These are phyloP conservation scores for Bombus balteatus DNA, from an alignment of 1,140 invertebrate genomes.

Conservation along the genomic window DNA sequence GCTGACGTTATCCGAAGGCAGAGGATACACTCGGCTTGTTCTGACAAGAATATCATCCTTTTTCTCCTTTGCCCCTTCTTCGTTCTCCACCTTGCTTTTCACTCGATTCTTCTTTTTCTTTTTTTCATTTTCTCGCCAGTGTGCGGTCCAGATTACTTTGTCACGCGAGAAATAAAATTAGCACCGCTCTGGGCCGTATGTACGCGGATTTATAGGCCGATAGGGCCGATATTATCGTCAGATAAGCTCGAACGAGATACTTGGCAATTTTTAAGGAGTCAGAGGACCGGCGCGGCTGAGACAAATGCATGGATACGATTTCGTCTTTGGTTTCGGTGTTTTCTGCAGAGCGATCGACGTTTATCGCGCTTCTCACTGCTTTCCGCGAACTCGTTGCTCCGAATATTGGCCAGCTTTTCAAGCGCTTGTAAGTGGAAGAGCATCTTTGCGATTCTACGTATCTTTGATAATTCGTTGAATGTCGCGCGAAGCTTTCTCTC, in stretches of 20 bases:
- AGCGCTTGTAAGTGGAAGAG: no score
- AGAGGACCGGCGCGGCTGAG: no score
- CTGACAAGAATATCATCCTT: background rate
- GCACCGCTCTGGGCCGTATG: background rate
- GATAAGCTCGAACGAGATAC: slow-evolving; percentile 26
- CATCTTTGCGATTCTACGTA: background rate
- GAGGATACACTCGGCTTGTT: slow-evolving; percentile 33
- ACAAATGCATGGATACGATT: background rate
- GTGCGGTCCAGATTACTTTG: slow-evolving; percentile 66
- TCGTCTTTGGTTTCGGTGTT: background rate
- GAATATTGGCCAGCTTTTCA: background rate
- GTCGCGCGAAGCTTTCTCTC: background rate
- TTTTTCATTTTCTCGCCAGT: slow-evolving; percentile 30
- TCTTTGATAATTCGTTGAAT: accelerated
- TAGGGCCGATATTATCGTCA: slow-evolving; percentile 40
- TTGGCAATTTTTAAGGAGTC: slow-evolving; percentile 29
- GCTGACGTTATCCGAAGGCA: slow-evolving; percentile 59
- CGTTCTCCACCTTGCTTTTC: background rate
- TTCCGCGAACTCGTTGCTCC: background rate
- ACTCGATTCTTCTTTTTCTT: background rate
- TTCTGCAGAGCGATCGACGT: background rate
- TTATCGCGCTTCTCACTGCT: background rate
- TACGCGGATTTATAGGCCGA: slow-evolving; percentile 35
- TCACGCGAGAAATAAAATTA: slow-evolving; percentile 60
- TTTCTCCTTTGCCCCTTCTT: background rate